Evolutionary conservation across 30 jellyfish, hydroid and myxozoan species (phyloP).

Genomic region (Aurelia sp.): DNA sequence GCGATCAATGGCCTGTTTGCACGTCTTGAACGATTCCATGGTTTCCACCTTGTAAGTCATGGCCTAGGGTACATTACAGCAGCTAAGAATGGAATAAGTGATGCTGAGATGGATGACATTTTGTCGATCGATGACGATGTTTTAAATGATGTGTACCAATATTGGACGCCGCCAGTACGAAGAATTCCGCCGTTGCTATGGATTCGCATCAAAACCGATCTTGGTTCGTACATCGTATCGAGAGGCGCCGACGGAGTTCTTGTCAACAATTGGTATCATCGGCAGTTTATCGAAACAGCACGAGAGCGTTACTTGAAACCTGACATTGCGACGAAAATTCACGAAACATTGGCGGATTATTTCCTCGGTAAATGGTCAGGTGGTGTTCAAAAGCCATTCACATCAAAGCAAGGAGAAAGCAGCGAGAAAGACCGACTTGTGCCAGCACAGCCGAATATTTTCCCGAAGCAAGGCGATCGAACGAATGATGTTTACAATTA

Average conservation of each 20-base stretch:
- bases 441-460: constrained; percentile 83
- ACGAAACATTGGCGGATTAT: constrained; percentile 63
- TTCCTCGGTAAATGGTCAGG: constrained; percentile 85
- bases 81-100: constrained; percentile 83
- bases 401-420: constrained; percentile 53
- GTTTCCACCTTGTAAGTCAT: constrained; percentile 70
- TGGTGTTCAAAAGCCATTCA: constrained; percentile 70
- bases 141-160: constrained; percentile 88
- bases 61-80: constrained; percentile 87
- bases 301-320: constrained; percentile 67
- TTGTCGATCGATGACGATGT: constrained; percentile 91
- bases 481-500: constrained; percentile 52
- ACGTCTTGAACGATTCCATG: constrained; percentile 85
- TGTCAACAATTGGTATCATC: constrained; percentile 88
- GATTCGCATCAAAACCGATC: constrained; percentile 81
- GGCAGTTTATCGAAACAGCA: constrained; percentile 91
- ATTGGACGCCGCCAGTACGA: constrained; percentile 96
- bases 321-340: constrained; percentile 35
- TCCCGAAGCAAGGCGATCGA: constrained; percentile 41
- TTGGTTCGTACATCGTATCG: constrained; percentile 84
- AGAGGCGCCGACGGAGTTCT: constrained; percentile 81
- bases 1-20: constrained; percentile 77
- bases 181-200: constrained; percentile 89
- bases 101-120: constrained; percentile 86
- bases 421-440: constrained; percentile 79